phyloP scores from a whole-genome alignment of 2,888 invertebrate genomes.

The Drosophila greeni region DNA sequence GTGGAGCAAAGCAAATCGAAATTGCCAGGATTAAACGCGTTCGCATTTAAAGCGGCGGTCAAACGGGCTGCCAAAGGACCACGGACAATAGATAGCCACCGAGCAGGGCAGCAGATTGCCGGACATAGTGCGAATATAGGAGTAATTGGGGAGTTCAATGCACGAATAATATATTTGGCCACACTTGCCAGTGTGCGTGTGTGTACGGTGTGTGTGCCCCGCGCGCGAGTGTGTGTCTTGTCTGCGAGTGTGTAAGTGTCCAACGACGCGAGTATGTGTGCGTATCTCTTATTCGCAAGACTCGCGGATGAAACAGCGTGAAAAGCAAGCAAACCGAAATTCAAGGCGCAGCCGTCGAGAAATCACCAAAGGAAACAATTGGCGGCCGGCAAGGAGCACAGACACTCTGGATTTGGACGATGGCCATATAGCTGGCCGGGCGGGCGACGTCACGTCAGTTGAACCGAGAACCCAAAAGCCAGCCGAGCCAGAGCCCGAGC shows the following conservation, averaged over 20 bases:
- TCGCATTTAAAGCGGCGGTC: slow-evolving; percentile 22
- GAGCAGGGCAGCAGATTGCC: background rate
- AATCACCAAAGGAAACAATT: slow-evolving; percentile 2
- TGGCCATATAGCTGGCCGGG: slow-evolving; percentile 43
- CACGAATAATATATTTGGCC: slow-evolving; percentile 73
- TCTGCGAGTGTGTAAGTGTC: slow-evolving; percentile 9
- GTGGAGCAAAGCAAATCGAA: slow-evolving; percentile 47
- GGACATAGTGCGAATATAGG: slow-evolving; percentile 20
- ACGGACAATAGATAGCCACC: slow-evolving; percentile 11
- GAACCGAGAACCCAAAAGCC: slow-evolving; percentile 47
- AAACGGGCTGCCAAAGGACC: slow-evolving; percentile 22
- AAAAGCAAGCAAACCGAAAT: slow-evolving; percentile 23
- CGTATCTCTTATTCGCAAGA: slow-evolving; percentile 43
- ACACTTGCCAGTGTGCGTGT: slow-evolving; percentile 44
- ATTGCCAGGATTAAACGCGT: slow-evolving; percentile 41
- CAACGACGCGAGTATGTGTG: slow-evolving; percentile 32
- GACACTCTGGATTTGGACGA: slow-evolving; percentile 5
- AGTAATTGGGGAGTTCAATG: slow-evolving; percentile 70
- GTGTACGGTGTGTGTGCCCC: slow-evolving; percentile 13
- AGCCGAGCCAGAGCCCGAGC: slow-evolving; percentile 2
- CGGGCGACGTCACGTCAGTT: slow-evolving; percentile 10
- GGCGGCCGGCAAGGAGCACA: slow-evolving; percentile 11
- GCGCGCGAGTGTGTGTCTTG: slow-evolving; percentile 21
- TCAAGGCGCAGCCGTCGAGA: slow-evolving; percentile 11
- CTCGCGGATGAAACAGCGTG: slow-evolving; percentile 35